Conservation (phyloP, 2,797 vertebrate species). For the Chelon labrosus region DNA sequence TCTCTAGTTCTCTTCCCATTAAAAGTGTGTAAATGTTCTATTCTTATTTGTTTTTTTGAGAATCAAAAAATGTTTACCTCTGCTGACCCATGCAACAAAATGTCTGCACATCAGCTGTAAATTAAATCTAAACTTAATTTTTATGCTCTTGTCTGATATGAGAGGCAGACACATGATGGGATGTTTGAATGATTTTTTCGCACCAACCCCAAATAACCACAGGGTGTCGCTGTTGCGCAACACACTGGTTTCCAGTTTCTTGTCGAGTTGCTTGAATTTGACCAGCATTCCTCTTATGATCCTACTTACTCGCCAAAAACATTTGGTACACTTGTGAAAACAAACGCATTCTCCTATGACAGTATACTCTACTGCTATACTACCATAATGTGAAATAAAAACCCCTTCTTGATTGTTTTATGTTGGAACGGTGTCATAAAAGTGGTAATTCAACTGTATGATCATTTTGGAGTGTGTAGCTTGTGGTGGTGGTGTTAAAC, state of each 20-base stretch:
- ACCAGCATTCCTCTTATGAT: not conserved
- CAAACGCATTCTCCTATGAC: too few species aligned
- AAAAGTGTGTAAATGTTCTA: too few species aligned
- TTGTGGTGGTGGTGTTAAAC: too few species aligned
- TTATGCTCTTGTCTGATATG: not conserved
- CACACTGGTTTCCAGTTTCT: not conserved
- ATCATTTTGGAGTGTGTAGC: too few species aligned
- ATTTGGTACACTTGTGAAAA: too few species aligned
- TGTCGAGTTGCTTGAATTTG: not conserved
- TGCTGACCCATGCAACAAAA: not conserved
- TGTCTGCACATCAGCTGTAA: not conserved
- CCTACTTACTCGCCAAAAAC: not conserved
- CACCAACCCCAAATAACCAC: slow-evolving; percentile 43
- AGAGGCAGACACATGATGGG: too few species aligned
- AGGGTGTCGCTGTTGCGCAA: slow-evolving; percentile 65
- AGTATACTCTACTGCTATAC: too few species aligned
- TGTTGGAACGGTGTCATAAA: not conserved
- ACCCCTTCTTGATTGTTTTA: not conserved
- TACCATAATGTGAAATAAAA: too few species aligned
- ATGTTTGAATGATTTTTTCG: not conserved
- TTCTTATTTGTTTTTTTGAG: not conserved
- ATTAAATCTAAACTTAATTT: not conserved
- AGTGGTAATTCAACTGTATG: too few species aligned
- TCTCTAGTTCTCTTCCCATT: too few species aligned
- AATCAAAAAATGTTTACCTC: not conserved